Percentiles rank a stretch among this genome's conserved stretches.
These are phyloP conservation scores for Acropora tenuis DNA, from an alignment of 64 coral and sea anemone genomes.

Conservation along the genomic window DNA sequence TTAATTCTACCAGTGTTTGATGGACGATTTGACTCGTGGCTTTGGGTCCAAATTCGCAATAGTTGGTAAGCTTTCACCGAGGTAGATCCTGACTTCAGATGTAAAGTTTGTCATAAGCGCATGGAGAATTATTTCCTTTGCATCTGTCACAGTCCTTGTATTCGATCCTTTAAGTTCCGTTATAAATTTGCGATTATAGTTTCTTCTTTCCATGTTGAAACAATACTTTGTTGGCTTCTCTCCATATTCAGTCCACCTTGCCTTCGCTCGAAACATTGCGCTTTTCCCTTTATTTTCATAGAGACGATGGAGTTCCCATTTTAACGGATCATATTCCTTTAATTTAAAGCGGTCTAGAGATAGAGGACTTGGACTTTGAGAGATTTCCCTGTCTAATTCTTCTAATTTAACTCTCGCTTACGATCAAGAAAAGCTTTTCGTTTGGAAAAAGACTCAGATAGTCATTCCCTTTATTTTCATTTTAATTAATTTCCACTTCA, in stretches of 20 bases:
- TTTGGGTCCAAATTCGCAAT: slow-evolving; percentile 1
- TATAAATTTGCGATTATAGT: neutral
- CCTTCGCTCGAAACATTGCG: neutral
- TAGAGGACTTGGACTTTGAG: no score
- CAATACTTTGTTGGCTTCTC: neutral
- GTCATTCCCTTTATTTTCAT: neutral
- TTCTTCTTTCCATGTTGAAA: slow-evolving; percentile 2
- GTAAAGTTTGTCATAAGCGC: no score
- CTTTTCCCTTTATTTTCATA: neutral
- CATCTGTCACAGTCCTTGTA: neutral
- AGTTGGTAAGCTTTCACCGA: slow-evolving; percentile 29
- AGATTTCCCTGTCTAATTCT: neutral
- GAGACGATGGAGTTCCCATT: neutral
- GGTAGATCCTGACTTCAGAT: no score
- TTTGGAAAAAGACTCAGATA: neutral
- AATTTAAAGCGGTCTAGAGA: neutral
- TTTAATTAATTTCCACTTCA: slow-evolving; percentile 4
- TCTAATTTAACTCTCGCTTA: neutral
- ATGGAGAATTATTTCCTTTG: neutral
- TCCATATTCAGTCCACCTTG: neutral
- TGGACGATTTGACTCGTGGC: slow-evolving; percentile 21
- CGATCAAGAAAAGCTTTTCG: neutral
- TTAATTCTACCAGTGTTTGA: slow-evolving; percentile 18
- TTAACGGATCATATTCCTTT: neutral
- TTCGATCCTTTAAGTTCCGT: neutral